These are phyloP conservation scores for Tringa solitaria DNA, from an alignment of 2,113 vertebrate genomes.

Conservation along the genomic window DNA sequence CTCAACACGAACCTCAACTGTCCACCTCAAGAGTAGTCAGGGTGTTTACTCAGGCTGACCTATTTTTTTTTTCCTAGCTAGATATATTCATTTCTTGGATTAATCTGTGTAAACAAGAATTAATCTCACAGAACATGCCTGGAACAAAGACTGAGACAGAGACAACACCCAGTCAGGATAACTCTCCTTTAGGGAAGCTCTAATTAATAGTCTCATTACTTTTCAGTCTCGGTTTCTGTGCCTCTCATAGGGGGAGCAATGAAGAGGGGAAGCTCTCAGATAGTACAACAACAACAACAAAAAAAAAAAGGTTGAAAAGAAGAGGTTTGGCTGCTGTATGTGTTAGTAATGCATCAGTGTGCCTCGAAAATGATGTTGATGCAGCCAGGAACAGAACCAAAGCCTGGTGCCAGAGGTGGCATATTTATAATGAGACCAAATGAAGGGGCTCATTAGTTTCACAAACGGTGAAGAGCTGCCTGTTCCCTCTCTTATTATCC, in stretches of 20 bases:
- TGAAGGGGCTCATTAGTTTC: constrained; percentile 63
- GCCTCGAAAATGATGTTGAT: constrained; percentile 68
- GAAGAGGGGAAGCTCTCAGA: background rate
- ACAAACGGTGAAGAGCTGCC: constrained; percentile 59
- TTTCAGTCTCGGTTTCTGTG: constrained; percentile 74
- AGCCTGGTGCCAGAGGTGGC: constrained; percentile 55
- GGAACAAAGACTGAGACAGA: constrained; percentile 13
- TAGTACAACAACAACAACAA: background rate
- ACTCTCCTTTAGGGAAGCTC: constrained; percentile 53
- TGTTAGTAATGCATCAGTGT: constrained; percentile 62
- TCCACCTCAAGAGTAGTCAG: background rate
- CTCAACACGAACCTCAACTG: background rate
- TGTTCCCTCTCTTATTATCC: constrained; percentile 53
- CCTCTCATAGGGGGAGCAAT: background rate
- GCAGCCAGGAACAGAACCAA: constrained; percentile 64
- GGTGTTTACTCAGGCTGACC: background rate
- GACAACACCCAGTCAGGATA: constrained; percentile 42
- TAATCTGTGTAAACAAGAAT: constrained; percentile 34
- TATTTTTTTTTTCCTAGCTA: background rate
- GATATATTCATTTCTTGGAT: constrained; percentile 9
- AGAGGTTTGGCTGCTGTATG: constrained; percentile 65
- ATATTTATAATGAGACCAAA: constrained; percentile 67
- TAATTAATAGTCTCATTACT: constrained; percentile 86
- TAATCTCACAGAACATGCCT: background rate
- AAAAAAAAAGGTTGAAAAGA: constrained; percentile 24